A percentile compares a stretch with the other conserved stretches of the same genome.
These are phyloP conservation scores for Apodemus agrarius DNA, from an alignment of 2,797 vertebrate species.

Conservation along the genomic window DNA sequence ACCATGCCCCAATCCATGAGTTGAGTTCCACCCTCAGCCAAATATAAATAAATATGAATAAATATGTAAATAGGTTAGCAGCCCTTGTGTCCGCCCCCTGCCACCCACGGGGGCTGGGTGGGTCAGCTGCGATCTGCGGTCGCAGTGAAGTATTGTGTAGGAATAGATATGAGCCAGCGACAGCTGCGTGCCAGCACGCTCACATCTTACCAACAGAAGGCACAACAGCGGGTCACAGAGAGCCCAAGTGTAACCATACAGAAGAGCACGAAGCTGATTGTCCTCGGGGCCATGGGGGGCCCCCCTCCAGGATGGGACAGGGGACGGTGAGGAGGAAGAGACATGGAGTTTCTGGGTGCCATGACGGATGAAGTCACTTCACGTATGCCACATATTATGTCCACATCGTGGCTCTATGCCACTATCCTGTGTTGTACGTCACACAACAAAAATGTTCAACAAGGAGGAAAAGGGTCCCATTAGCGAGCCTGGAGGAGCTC, in stretches of 20 bases:
- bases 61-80: not conserved
- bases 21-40: not conserved
- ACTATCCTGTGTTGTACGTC: not conserved
- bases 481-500: not conserved
- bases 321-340: not conserved
- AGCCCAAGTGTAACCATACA: not conserved
- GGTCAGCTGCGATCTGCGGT: not conserved
- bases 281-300: not conserved
- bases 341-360: not conserved
- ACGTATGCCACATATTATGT: not conserved
- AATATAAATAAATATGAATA: not conserved
- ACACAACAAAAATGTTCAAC: not conserved
- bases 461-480: not conserved
- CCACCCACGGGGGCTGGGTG: not conserved
- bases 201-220: not conserved
- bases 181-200: not conserved
- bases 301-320: not conserved
- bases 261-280: not conserved
- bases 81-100: not conserved
- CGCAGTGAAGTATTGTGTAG: not conserved
- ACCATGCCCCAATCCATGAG: no score
- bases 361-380: not conserved
- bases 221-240: not conserved
- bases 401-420: not conserved
- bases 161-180: not conserved